Conservation (phyloP, 2,113 vertebrate species). For the Paradoxurus hermaphroditus region DNA sequence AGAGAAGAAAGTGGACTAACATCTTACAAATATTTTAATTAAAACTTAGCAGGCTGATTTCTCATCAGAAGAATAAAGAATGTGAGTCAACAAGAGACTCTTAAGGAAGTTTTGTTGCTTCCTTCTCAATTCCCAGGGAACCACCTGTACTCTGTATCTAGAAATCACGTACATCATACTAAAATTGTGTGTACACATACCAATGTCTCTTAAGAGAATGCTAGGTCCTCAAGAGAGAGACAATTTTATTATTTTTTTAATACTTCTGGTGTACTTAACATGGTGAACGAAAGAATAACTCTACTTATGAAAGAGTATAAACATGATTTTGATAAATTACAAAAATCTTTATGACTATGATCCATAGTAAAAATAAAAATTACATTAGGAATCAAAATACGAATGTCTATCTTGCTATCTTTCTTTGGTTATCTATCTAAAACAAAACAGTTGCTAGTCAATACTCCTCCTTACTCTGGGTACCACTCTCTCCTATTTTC, state of each 20-base stretch:
- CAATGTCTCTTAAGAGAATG: neutral
- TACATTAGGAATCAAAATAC: neutral
- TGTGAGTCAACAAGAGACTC: neutral
- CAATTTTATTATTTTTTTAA: neutral
- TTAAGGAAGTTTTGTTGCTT: neutral
- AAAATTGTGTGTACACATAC: neutral
- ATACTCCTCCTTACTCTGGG: neutral
- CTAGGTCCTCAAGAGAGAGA: neutral
- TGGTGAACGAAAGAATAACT: neutral
- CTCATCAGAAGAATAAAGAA: neutral
- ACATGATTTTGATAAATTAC: neutral
- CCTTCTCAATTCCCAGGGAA: neutral
- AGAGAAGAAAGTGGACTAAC: neutral
- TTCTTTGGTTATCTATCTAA: neutral
- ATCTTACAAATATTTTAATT: slow-evolving; percentile 21
- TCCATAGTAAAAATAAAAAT: neutral
- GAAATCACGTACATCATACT: neutral
- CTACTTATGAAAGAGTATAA: neutral
- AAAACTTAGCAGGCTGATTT: neutral
- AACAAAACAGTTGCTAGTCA: neutral
- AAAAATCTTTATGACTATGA: neutral
- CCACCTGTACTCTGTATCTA: neutral
- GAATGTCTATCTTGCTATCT: neutral
- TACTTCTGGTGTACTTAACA: neutral
- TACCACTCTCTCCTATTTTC: neutral